phyloP scores from a whole-genome alignment of 2,888 invertebrate genomes.

The Fissipunctia ypsillon region DNA sequence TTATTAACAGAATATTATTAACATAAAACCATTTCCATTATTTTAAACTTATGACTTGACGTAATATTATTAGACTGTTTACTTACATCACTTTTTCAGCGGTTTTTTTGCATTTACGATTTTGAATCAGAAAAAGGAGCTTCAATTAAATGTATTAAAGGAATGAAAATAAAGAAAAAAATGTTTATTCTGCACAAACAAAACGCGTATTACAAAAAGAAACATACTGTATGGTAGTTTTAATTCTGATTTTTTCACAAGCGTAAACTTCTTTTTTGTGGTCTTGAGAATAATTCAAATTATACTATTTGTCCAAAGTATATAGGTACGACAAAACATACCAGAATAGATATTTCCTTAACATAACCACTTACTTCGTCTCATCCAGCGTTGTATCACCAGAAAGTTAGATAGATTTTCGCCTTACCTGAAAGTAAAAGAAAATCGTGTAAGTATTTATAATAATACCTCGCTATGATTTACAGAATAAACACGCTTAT shows the following conservation, averaged over 20 bases:
- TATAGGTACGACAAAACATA: not conserved
- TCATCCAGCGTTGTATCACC: not conserved
- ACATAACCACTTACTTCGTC: constrained; percentile 29
- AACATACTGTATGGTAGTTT: no score
- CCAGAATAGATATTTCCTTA: not conserved
- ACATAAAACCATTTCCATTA: no score
- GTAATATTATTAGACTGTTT: not conserved
- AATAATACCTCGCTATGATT: constrained; percentile 11
- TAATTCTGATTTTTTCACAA: not conserved
- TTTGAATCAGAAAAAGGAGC: not conserved
- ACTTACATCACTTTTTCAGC: not conserved
- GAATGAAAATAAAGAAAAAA: no score
- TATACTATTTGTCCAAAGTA: not conserved
- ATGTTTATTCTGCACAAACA: no score
- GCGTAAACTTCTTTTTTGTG: not conserved
- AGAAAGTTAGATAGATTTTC: constrained; percentile 1
- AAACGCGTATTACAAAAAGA: no score
- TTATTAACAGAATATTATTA: no score
- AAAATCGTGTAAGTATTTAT: constrained; percentile 29
- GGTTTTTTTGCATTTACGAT: not conserved
- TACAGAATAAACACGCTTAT: constrained; percentile 32
- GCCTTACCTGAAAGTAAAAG: constrained; percentile 60
- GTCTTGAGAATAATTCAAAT: not conserved
- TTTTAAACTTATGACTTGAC: no score
- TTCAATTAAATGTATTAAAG: not conserved